Evolutionary conservation across 2,797 vertebrate genomes (phyloP), one percentile per base, ranked within the genome.

Genomic region (Natrix natrix): DNA sequence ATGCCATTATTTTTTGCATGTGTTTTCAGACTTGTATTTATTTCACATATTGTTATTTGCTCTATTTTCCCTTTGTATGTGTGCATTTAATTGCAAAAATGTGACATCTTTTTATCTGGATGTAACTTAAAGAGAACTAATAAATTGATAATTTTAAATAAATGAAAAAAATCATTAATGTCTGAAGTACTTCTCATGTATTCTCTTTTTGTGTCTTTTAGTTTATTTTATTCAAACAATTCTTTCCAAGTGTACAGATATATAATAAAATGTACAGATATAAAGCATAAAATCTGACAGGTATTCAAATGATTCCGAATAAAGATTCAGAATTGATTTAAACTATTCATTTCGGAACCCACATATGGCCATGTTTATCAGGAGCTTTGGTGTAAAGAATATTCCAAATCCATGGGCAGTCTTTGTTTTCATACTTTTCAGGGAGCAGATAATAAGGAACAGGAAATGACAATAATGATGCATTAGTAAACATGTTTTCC

Each of bases 341-440:
- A 48, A 66, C 55, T 52, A 20, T 90, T 99, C 96, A 99, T 0
- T 98, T 98, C 0, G 98, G 99, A 95, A 99, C 98, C 99, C 99
- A 99, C 97, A 99, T 98, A 95, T 99, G 99, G 94, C 99, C 99
- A 16, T 99, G 98, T 10, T 98, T 99, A 96, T 99, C 99, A 0
- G 99, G 99, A 11, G 98, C 98, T 52, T 98, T 97, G 89, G 94
- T 97, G 94, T 99, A 98, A 43, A 99, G 98, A 96, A 99, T 99
- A 96, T 99, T 99, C 99, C 99, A 99, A 97, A 99, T 98, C 99
- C 99, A 99, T 0, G 99, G 99, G 24, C 98, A 98, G 98, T 99
- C 99, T 52, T 52, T 52, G 48, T 52, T 52, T 52, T 52, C 48
- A 52, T 52, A 52, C 6, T 52, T 52, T 52, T 52, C 48, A 52